Base-by-base conservation (phyloP, 2,797 vertebrate species). In the Lates japonicus region DNA sequence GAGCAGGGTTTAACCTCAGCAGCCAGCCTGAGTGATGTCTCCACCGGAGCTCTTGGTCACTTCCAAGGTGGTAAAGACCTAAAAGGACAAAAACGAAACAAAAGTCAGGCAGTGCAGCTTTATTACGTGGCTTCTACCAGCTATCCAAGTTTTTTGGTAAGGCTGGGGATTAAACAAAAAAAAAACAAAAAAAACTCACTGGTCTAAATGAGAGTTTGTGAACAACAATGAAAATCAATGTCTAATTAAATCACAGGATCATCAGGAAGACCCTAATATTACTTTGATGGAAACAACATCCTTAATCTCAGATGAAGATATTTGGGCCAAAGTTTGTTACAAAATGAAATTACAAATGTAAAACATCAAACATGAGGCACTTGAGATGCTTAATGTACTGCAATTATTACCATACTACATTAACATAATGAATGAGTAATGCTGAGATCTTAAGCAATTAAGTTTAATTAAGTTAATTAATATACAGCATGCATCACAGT, bases 1-100 rank as follows among this genome's bases (percentile, higher is more conserved):
- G 4, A 96, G 97, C 97, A 96, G 96, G 96, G 93, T 90, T 96
- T 99, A 99, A 96, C 97, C 97, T 99, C 98, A 99, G 97, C 98
- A 99, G 75, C 97, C 98, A 0, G 93, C 61, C 89, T 96, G 94
- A 16, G 85, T 73, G 95, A 98, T 95, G 92, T 96, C 95, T 63
- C 94, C 95, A 37, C 98, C 97, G 0, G 97, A 99, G 0, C 96
- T 87, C 92, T 98, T 99, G 10, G 97, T 97, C 82, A 98, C 95
- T 1, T 96, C 94, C 97, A 99, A 61, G 0, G 97, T 97, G 63
- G 98, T 99, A 85, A 99, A 98, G 58, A 97, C 81, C 98, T 99
- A 87, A 22, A 77, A 49, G 12, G 8, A 31, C 5, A 6, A 10
- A 35, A 7, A 9, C 25, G 4, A 59, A 11, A 68, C 2, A n/a